Conservation (phyloP, 1,140 invertebrate genomes). For the Spodoptera frugiperda region DNA sequence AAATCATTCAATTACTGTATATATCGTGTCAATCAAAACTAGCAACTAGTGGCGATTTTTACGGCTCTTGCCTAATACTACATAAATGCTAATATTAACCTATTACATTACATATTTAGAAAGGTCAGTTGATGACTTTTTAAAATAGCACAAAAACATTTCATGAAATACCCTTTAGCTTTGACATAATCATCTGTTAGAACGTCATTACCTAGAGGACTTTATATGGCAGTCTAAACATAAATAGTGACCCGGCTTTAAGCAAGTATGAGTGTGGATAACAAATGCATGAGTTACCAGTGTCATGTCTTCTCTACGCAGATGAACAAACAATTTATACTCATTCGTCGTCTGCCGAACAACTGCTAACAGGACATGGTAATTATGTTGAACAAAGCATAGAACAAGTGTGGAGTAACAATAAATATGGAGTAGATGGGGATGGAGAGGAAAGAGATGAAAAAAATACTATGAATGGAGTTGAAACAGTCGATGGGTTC, state of each 20-base stretch:
- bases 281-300: slow-evolving; percentile 27
- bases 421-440: neutral
- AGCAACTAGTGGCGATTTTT: too few species aligned
- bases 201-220: too few species aligned
- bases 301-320: slow-evolving; percentile 29
- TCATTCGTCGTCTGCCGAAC: slow-evolving; percentile 23
- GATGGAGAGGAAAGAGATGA: neutral
- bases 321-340: slow-evolving; percentile 22
- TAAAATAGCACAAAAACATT: too few species aligned
- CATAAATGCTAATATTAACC: too few species aligned
- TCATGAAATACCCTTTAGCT: too few species aligned
- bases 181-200: too few species aligned
- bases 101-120: too few species aligned
- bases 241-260: neutral
- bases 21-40: too few species aligned
- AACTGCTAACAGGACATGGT: slow-evolving; percentile 17
- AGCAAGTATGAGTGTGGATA: slow-evolving; percentile 20
- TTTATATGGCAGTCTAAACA: neutral
- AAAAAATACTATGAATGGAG: neutral
- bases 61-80: too few species aligned
- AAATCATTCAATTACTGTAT: too few species aligned
- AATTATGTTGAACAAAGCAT: slow-evolving; percentile 22
- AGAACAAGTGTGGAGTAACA: neutral
- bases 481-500: neutral
- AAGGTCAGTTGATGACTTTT: too few species aligned